Percentiles rank a stretch among this genome's conserved stretches.
Conservation (phyloP, 2,888 invertebrate genomes). For the Saturnia japonica region DNA sequence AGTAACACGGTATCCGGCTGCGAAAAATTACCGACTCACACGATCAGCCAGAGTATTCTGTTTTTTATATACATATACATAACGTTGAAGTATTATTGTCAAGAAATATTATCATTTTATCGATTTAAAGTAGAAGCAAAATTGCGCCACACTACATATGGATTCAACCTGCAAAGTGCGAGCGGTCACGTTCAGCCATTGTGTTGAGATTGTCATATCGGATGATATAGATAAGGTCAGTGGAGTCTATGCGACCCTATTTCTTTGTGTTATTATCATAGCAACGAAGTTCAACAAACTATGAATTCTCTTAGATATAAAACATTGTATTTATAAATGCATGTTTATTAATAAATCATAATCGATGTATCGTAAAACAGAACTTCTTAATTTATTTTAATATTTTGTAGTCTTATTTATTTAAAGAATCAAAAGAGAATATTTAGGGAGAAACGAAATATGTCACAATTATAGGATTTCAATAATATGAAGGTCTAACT, state of each 20-base stretch:
- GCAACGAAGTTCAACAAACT: constrained; percentile 37
- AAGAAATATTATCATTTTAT: constrained; percentile 27
- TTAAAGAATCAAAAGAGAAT: not conserved
- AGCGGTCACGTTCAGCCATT: constrained; percentile 28
- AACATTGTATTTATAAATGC: not conserved
- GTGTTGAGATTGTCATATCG: constrained; percentile 37
- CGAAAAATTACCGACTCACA: constrained; percentile 69
- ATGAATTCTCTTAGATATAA: constrained; percentile 14
- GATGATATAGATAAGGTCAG: constrained; percentile 38
- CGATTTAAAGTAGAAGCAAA: constrained; percentile 35
- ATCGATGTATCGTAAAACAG: not conserved
- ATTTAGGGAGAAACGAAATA: no score
- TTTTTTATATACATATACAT: constrained; percentile 38
- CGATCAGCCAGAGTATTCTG: constrained; percentile 43
- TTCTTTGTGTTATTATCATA: constrained; percentile 38
- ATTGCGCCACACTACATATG: constrained; percentile 35
- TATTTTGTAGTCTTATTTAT: not conserved
- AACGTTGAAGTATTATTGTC: constrained; percentile 31
- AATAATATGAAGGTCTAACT: no score
- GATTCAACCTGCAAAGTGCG: constrained; percentile 25
- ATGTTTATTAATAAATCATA: not conserved
- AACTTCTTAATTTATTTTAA: not conserved
- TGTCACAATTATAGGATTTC: not conserved
- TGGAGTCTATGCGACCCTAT: constrained; percentile 16
- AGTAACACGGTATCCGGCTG: constrained; percentile 78